Evolutionary conservation across 2,888 invertebrate genomes (phyloP).

Genomic region (Cataglyphis cursor): DNA sequence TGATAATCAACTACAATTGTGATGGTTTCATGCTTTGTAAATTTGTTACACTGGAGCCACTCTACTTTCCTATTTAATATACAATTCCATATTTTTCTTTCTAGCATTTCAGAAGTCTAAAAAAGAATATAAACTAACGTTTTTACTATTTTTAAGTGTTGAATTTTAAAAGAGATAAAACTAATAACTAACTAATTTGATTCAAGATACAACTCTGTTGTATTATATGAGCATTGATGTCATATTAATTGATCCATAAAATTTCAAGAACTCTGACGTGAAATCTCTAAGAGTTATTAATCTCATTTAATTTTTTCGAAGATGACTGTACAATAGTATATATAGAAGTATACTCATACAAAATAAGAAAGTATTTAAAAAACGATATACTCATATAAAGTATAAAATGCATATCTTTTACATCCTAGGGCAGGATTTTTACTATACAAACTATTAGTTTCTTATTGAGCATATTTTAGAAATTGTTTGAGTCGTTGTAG

Average conservation of each 20-base stretch:
- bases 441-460: constrained; percentile 83
- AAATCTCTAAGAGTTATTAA: constrained; percentile 49
- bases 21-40: neutral
- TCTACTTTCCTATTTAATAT: neutral
- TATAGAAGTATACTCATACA: constrained; percentile 82
- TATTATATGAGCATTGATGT: neutral
- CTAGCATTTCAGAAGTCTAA: neutral
- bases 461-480: constrained; percentile 86
- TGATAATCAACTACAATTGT: neutral
- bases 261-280: constrained; percentile 38
- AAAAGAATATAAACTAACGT: neutral
- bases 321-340: constrained; percentile 74
- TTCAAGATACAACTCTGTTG: neutral
- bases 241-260: constrained; percentile 21
- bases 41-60: neutral
- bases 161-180: neutral
- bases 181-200: neutral
- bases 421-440: constrained; percentile 82
- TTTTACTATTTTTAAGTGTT: constrained; percentile 8
- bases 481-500: constrained; percentile 85
- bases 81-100: neutral
- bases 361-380: constrained; percentile 82
- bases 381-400: constrained; percentile 82
- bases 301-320: constrained; percentile 53
- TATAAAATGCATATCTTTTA: constrained; percentile 80